Evolutionary conservation across 1,140 invertebrate species (phyloP).

Genomic region (Lepidurus apus): DNA sequence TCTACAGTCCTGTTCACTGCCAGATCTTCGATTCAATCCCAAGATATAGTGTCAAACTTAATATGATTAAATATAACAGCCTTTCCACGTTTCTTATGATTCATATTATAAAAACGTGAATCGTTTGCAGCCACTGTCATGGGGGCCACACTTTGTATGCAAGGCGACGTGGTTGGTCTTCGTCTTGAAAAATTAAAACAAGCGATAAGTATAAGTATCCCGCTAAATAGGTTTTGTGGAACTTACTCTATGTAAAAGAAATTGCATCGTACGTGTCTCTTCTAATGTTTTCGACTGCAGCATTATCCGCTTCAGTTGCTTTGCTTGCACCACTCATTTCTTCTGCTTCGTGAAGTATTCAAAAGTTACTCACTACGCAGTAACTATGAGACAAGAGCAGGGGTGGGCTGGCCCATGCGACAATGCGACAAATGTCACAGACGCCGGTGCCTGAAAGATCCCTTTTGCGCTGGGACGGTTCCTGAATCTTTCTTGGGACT

Average conservation of each 20-base stretch:
- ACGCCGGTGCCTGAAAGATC: too few relatives aligned
- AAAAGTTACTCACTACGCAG: too few relatives aligned
- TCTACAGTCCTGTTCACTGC: slow-evolving; percentile 48
- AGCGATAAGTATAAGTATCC: not conserved
- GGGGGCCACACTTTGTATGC: not conserved
- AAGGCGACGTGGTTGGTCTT: not conserved
- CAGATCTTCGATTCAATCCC: slow-evolving; percentile 44
- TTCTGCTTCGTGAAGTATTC: too few relatives aligned
- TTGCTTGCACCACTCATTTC: too few relatives aligned
- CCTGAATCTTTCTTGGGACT: too few relatives aligned
- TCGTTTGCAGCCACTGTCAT: slow-evolving; percentile 41
- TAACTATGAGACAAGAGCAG: too few relatives aligned
- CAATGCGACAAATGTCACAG: too few relatives aligned
- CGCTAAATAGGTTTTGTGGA: not conserved
- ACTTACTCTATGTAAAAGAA: not conserved
- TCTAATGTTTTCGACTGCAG: not conserved
- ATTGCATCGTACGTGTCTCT: not conserved
- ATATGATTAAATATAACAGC: slow-evolving; percentile 55
- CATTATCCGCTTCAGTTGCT: not conserved
- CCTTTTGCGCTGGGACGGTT: too few relatives aligned
- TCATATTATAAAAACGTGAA: slow-evolving; percentile 45
- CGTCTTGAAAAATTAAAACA: not conserved
- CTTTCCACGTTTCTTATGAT: slow-evolving; percentile 47
- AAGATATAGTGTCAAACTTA: slow-evolving; percentile 44
- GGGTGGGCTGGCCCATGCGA: too few relatives aligned